These are phyloP conservation scores for Coregonus ussuriensis DNA, from an alignment of 2,797 vertebrate genomes.

Conservation along the genomic window DNA sequence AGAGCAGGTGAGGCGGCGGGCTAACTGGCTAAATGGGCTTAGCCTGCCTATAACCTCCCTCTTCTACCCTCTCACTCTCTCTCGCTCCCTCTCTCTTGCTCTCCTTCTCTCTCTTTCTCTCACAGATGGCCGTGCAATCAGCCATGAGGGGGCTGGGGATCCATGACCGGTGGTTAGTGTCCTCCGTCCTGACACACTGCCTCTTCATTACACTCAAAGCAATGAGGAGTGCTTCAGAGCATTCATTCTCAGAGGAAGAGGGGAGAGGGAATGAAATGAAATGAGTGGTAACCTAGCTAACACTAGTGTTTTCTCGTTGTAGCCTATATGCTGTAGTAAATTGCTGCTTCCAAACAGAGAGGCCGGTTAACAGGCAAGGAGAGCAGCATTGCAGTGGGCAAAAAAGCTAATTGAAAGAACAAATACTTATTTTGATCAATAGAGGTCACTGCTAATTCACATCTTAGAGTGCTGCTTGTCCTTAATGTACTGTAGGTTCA, in stretches of 20 bases:
- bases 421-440: slow-evolving; percentile 16
- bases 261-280: background rate
- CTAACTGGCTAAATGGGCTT: slow-evolving; percentile 13
- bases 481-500: too few species aligned
- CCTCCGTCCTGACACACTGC: slow-evolving; percentile 29
- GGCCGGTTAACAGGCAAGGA: slow-evolving; percentile 28
- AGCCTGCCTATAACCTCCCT: slow-evolving; percentile 10
- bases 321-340: slow-evolving; percentile 27
- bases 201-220: slow-evolving; percentile 36
- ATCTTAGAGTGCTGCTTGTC: background rate
- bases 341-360: slow-evolving; percentile 16
- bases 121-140: slow-evolving; percentile 31
- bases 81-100: background rate
- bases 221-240: background rate
- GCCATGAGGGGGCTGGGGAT: slow-evolving; percentile 6
- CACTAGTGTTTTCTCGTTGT: background rate
- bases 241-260: background rate
- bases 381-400: background rate
- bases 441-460: slow-evolving; percentile 33
- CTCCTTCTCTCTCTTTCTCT: background rate
- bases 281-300: too few species aligned
- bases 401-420: background rate
- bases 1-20: slow-evolving; percentile 7
- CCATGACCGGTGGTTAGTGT: slow-evolving; percentile 27
- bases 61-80: background rate